Conservation (phyloP, 2,113 vertebrate genomes). For the Tragelaphus imberbis region DNA sequence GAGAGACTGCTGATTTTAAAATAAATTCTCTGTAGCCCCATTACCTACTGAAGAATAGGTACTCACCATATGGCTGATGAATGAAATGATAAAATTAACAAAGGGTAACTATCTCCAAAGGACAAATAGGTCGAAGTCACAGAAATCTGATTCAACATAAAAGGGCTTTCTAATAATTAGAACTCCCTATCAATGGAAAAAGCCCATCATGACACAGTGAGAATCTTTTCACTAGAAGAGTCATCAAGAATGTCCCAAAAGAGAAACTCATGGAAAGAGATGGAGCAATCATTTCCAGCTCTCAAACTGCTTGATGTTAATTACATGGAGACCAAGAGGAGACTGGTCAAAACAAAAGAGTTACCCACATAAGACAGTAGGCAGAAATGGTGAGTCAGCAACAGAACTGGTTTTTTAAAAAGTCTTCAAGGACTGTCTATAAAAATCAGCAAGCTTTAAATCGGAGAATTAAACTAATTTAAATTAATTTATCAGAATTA, state of each 20-base stretch:
- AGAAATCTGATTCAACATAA: not conserved
- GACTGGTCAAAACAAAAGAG: not conserved
- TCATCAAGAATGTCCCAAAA: not conserved
- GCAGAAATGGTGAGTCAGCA: not conserved
- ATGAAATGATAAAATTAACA: not conserved
- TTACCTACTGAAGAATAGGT: not conserved
- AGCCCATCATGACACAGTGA: not conserved
- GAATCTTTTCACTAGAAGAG: not conserved
- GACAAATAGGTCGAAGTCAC: not conserved
- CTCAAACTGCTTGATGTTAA: not conserved
- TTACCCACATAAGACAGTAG: not conserved
- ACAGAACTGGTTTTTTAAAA: not conserved
- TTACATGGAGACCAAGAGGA: not conserved
- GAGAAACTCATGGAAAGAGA: not conserved
- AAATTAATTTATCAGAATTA: not conserved
- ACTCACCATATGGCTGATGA: not conserved
- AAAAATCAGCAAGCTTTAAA: constrained; percentile 12
- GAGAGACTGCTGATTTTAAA: not conserved
- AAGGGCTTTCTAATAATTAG: not conserved
- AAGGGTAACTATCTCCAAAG: not conserved
- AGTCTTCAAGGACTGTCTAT: not conserved
- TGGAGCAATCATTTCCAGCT: not conserved
- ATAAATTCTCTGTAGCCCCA: not conserved
- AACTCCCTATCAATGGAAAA: not conserved
- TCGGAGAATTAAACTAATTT: not conserved